Percentiles rank a stretch among this genome's conserved stretches.
These are phyloP conservation scores for Hoplodrina ambigua DNA, from an alignment of 2,888 invertebrate genomes.

Conservation along the genomic window DNA sequence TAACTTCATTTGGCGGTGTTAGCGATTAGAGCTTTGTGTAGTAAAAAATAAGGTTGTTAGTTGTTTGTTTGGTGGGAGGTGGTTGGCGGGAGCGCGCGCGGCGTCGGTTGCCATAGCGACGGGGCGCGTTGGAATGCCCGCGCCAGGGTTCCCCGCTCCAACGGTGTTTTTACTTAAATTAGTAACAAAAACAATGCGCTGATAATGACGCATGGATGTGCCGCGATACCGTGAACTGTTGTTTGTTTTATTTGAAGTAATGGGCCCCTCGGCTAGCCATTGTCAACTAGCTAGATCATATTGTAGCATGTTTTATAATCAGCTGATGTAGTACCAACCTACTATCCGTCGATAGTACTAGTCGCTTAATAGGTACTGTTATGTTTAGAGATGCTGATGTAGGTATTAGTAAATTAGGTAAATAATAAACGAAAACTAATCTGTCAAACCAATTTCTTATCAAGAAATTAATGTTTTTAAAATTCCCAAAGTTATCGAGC, in stretches of 20 bases:
- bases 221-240: constrained; percentile 57
- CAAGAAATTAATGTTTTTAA: constrained; percentile 33
- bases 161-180: constrained; percentile 84
- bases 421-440: constrained; percentile 7
- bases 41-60: constrained; percentile 82
- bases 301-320: constrained; percentile 13
- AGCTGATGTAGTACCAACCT: constrained; percentile 22
- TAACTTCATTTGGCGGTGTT: constrained; percentile 85
- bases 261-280: constrained; percentile 47
- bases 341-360: too few species aligned
- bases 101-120: constrained; percentile 91
- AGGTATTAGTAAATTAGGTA: background rate
- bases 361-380: background rate
- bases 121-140: constrained; percentile 84
- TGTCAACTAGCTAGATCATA: constrained; percentile 42
- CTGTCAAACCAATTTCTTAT: constrained; percentile 19
- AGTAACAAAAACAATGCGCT: constrained; percentile 75
- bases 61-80: constrained; percentile 76
- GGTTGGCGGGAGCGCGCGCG: constrained; percentile 74
- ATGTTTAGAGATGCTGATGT: constrained; percentile 11
- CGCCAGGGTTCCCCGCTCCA: constrained; percentile 80
- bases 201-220: constrained; percentile 73
- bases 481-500: constrained; percentile 15
- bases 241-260: constrained; percentile 64
- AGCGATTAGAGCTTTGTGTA: constrained; percentile 77